Base-by-base conservation (phyloP, 2,888 invertebrate genomes). In the Drosophila sordidula region DNA sequence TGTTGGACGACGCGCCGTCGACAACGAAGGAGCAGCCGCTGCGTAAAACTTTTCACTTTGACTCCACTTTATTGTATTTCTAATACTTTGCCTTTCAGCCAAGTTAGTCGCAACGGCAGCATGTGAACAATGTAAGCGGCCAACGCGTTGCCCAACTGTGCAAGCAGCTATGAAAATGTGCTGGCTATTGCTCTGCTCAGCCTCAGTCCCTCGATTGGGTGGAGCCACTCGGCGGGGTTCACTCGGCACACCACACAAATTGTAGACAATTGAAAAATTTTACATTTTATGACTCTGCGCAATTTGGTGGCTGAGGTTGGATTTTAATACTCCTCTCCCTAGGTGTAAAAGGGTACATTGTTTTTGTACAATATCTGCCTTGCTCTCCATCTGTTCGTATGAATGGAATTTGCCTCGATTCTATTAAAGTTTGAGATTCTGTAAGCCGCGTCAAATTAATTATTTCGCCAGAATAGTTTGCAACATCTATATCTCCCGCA, bases 1-100 rank as follows among this genome's bases (percentile, higher is more conserved):
- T 87, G 77, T 84, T 75, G 70, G 63, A 2, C 22, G 22, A 22
- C 22, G 36, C 50, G 32, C 34, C 6, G 52, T 34, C 41, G 41
- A 42, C 6, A 50, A 61, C 46, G 81, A 65, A 66, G 86, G 50
- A 69, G 84, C 68, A 75, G 81, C 76, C 89, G 87, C 80, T 89
- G 90, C 89, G 85, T 82, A 87, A 89, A 88, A 88, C 88, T 88
- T 88, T 88, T 88, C 84, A 90, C 88, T 88, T 88, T 90, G 88
- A 90, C 81, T 88, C 77, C 81, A 84, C 87, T 90, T 90, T 88
- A 89, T 90, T 89, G 89, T 89, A 80, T 89, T 88, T 88, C 88
- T 90, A 88, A 88, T 88, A 89, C 87, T 87, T 89, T 87, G 80
- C 77, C 79, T 81, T 86, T 79, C 86, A 89, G 85, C 87, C 83